A percentile compares a stretch with the other conserved stretches of the same genome.
These are phyloP conservation scores for Drosophila incognita DNA, from an alignment of 2,888 invertebrate genomes.

Conservation along the genomic window DNA sequence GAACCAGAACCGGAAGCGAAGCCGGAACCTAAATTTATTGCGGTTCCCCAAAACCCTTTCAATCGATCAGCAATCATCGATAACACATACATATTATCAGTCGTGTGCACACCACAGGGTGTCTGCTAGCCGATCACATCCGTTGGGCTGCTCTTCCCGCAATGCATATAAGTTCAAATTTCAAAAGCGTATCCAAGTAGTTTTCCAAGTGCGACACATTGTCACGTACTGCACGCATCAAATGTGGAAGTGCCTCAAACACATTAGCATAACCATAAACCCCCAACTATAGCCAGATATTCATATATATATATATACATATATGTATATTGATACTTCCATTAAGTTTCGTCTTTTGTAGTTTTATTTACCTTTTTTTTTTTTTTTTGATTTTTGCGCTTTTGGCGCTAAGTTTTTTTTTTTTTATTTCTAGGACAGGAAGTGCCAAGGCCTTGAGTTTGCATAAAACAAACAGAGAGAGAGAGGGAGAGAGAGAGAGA, in stretches of 20 bases:
- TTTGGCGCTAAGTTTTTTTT: constrained; percentile 8
- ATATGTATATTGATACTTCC: neutral
- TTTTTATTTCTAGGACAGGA: constrained; percentile 37
- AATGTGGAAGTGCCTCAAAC: neutral
- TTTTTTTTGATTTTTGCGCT: neutral
- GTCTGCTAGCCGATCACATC: neutral
- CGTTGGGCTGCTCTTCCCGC: neutral
- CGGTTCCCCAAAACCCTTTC: neutral
- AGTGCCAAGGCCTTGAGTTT: constrained; percentile 4
- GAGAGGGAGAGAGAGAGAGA: neutral
- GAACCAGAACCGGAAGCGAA: too few relatives aligned
- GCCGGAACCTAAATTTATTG: too few relatives aligned
- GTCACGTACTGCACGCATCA: constrained; percentile 32
- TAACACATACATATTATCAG: neutral
- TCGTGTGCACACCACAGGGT: neutral
- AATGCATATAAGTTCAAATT: constrained; percentile 40
- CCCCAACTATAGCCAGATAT: neutral
- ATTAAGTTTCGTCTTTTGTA: constrained; percentile 12
- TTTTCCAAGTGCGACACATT: constrained; percentile 28
- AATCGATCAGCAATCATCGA: neutral
- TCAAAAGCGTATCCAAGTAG: constrained; percentile 31
- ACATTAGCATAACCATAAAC: constrained; percentile 16
- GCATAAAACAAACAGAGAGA: neutral
- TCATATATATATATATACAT: neutral
- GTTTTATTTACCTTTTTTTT: neutral